Base-by-base conservation (phyloP, 2,888 invertebrate species). In the Ornithoptera priamus region DNA sequence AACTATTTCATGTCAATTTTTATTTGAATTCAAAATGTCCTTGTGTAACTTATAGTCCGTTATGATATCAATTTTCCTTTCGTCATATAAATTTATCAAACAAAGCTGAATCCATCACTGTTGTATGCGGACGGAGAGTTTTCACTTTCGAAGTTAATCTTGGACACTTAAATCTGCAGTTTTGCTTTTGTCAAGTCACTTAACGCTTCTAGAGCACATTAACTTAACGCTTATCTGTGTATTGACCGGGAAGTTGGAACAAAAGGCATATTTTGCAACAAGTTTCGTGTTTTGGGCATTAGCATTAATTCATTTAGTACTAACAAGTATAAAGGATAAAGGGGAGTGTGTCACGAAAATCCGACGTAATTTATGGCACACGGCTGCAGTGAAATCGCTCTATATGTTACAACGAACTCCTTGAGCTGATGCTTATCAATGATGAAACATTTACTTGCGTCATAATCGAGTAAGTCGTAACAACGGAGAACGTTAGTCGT, bases 211-310 rank as follows among this genome's bases (percentile, higher is more conserved):
- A 20, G 36, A 10, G 30, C 39, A 42, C 59, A 20, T 22, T 42
- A 58, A 58, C 20, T 58, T 22, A 66, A 56, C 36, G 15, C 39
- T 80, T 81, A 80, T 75, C 66, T 62, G 74, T 75, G 78, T 79
- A 78, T 75, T 74, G 70, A 71, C 65, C 18, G 62, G 50, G 62
- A 50, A 61, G 39, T 24, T 62, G 17, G 66, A 65, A 64, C 66
- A 70, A 70, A 70, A 71, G 66, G 30, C 58, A 62, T 24, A 42
- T 53, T 65, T 72, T 68, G 59, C 30, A 56, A 53, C 60, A 61
- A 42, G 36, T 70, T 65, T 82, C 83, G 81, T 84, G 85, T 79
- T 82, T 81, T 78, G 77, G 78, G 77, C 75, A 83, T 81, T 82
- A 81, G 67, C 69, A 67, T 72, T 66, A 72, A 73, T 77, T 77